These are phyloP conservation scores for Meles meles DNA, from an alignment of 2,113 vertebrate species.

Conservation along the genomic window DNA sequence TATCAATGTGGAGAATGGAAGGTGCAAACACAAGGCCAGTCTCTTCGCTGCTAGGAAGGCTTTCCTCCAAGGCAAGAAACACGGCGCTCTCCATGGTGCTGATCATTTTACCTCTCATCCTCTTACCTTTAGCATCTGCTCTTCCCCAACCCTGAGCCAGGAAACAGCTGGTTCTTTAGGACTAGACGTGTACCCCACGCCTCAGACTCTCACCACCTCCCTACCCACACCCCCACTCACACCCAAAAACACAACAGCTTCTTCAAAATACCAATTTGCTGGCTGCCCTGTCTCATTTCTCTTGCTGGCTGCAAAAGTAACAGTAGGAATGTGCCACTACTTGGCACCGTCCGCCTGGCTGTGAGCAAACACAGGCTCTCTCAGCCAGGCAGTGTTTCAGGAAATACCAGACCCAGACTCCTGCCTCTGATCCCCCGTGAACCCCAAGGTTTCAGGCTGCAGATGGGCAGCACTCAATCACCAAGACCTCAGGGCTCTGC, in stretches of 20 bases:
- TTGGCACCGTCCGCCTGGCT: not conserved
- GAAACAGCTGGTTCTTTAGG: not conserved
- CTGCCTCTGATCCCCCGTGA: not conserved
- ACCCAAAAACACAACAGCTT: not conserved
- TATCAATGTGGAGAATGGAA: not conserved
- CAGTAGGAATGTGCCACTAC: slow-evolving; percentile 52
- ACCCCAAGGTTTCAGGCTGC: not conserved
- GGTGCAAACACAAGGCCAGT: not conserved
- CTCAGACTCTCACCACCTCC: not conserved
- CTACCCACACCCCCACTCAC: not conserved
- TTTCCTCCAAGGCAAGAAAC: not conserved
- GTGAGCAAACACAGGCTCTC: slow-evolving; percentile 50
- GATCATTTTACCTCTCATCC: not conserved
- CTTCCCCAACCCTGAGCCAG: not conserved
- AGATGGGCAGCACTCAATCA: not conserved
- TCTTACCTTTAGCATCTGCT: not conserved
- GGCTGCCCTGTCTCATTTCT: slow-evolving; percentile 46
- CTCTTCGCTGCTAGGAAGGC: rapidly evolving
- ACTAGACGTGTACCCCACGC: not conserved
- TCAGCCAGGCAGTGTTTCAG: not conserved
- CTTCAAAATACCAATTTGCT: not conserved
- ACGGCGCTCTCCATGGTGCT: slow-evolving; percentile 42
- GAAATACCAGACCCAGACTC: not conserved
- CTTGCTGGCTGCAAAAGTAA: slow-evolving; percentile 67
- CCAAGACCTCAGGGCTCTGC: not conserved